Evolutionary conservation across 2,113 vertebrate genomes (phyloP).

Genomic region (Clarias batrachus): DNA sequence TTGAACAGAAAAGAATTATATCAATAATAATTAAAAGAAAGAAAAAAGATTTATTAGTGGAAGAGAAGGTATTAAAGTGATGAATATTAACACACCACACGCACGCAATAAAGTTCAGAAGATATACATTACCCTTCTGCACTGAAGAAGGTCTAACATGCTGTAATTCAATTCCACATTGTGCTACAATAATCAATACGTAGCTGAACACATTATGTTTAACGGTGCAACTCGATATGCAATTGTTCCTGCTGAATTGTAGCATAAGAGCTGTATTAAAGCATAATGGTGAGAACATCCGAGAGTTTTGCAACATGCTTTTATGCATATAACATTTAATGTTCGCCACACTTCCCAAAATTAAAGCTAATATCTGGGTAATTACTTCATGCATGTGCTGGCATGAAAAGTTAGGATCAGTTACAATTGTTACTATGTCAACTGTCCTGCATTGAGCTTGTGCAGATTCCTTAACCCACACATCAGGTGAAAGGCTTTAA

Average conservation of each 20-base stretch:
- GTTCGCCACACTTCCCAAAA: neutral
- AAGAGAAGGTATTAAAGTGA: neutral
- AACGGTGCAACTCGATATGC: conserved; percentile 11
- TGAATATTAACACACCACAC: neutral
- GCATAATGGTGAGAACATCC: conserved; percentile 1
- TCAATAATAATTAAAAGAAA: neutral
- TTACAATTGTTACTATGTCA: neutral
- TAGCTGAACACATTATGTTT: conserved; percentile 20
- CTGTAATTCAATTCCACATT: conserved; percentile 23
- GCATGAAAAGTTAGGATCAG: neutral
- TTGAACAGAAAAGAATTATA: neutral
- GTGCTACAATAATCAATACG: conserved; percentile 30
- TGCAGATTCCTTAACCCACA: neutral
- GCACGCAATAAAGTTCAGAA: neutral
- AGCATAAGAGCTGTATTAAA: conserved; percentile 24
- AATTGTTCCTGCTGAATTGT: conserved; percentile 9
- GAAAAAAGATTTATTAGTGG: neutral
- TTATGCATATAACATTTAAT: conserved; percentile 4
- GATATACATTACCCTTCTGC: neutral
- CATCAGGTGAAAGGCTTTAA: neutral
- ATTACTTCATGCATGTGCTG: neutral
- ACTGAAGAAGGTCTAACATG: conserved; percentile 14
- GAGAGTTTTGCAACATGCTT: conserved; percentile 3
- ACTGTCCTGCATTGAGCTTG: neutral
- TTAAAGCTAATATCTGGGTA: no score